Percentiles rank a stretch among this genome's conserved stretches.
phyloP scores from a whole-genome alignment of 2,113 vertebrate genomes.

The Dolichotis patagonum region DNA sequence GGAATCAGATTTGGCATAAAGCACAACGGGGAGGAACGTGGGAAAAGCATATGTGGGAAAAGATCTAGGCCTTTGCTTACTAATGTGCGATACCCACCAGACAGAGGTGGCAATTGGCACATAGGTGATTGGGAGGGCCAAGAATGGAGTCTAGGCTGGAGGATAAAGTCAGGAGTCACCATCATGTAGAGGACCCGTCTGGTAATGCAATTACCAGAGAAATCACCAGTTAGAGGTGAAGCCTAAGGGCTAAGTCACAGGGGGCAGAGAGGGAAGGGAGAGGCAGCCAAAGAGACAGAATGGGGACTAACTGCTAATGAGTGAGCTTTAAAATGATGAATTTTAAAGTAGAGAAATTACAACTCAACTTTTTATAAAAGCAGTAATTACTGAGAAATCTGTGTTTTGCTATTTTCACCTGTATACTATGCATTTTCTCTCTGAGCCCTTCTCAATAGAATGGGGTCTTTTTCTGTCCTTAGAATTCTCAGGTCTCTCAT shows the following conservation, averaged over 20 bases:
- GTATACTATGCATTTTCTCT: background rate
- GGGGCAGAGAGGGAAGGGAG: background rate
- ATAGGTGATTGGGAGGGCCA: background rate
- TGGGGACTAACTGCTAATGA: background rate
- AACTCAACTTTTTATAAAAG: background rate
- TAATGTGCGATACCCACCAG: background rate
- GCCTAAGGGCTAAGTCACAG: background rate
- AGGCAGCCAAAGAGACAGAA: background rate
- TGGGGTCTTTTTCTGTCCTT: background rate
- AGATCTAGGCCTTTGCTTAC: too few species aligned
- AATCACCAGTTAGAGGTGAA: background rate
- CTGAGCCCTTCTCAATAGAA: background rate
- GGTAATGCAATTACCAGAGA: background rate
- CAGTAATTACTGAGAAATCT: background rate
- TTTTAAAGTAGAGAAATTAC: background rate
- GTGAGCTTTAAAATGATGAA: background rate
- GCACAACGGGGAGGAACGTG: too few species aligned
- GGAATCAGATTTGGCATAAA: accelerated
- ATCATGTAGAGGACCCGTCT: background rate
- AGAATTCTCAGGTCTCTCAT: accelerated
- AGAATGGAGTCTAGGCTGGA: background rate
- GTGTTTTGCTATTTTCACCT: background rate
- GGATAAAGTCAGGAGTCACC: background rate
- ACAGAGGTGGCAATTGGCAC: accelerated
- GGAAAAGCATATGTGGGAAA: background rate